Percentiles rank a stretch among this genome's conserved stretches.
Evolutionary conservation across 2,113 vertebrate genomes (phyloP).

Genomic region (Passerina amoena): DNA sequence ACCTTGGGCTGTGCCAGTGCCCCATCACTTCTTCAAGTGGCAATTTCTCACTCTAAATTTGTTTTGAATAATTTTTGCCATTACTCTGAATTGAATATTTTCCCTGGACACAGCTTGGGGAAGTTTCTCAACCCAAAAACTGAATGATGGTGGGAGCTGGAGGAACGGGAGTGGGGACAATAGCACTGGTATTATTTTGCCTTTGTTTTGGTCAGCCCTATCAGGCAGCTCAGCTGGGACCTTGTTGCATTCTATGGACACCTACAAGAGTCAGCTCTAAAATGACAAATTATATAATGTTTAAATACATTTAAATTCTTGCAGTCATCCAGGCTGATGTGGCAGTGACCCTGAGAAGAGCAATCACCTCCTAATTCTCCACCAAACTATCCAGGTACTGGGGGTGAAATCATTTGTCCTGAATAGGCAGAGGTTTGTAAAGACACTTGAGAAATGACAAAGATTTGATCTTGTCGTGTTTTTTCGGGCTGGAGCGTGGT

Average conservation of each 20-base stretch:
- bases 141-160: neutral
- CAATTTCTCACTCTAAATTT: slow-evolving; percentile 32
- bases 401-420: neutral
- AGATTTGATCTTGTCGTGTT: neutral
- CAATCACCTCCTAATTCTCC: neutral
- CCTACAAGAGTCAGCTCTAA: neutral
- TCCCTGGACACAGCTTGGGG: neutral
- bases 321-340: neutral
- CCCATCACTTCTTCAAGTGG: neutral
- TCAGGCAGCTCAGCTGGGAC: neutral
- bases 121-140: neutral
- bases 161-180: neutral
- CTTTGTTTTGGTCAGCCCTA: neutral
- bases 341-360: rapidly evolving
- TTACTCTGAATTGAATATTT: neutral
- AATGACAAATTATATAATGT: neutral
- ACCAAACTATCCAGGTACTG: neutral
- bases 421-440: neutral
- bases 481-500: neutral
- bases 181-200: rapidly evolving
- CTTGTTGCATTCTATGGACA: neutral
- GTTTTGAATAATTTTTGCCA: slow-evolving; percentile 41
- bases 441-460: neutral
- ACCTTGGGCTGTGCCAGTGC: neutral
- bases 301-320: neutral